Base-by-base conservation (phyloP, 2,888 invertebrate genomes). In the Sesia bembeciformis region DNA sequence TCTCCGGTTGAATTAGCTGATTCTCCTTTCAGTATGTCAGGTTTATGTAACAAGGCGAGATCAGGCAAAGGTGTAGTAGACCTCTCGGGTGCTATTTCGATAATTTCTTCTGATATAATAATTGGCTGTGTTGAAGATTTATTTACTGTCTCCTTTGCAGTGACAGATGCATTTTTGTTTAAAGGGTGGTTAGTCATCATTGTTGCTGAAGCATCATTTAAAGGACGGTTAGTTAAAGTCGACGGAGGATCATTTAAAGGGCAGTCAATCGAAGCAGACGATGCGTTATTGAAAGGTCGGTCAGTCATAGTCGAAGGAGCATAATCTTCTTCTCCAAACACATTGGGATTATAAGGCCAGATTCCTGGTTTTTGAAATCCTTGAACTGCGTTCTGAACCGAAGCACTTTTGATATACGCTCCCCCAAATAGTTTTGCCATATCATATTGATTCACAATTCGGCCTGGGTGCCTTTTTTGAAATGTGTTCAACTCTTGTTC, bases 331-430 rank as follows among this genome's bases (percentile, higher is more conserved):
- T 53, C 53, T 49, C 49, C 49, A 53, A 53, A 53, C 7, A 53
- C 53, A 43, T 53, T 42, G 4, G 53, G 43, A 38, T 43, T n/a
- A 38, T 53, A 49, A 6, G 49, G 49, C 49, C 49, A 54, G 51
- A 54, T 54, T 40, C 56, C 52, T 7, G 54, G 51, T 55, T 56
- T 53, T 39, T 4, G 3, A 50, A 54, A 50, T 4, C 49, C 49
- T 6, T 49, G 5, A 40, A 59, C 39, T 49, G 57, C 57, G 50
- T 59, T 59, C 23, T 5, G 7, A 4, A 51, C 40, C 8, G 49
- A 39, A 40, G 62, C 63, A 54, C 55, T 52, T 60, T 62, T 62
- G 8, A 58, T 5, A 52, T 58, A 63, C 40, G 61, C 63, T 56
- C 53, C 53, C 38, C 39, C 38, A 40, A 65, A 62, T 4, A 68